A percentile compares a stretch with the other conserved stretches of the same genome.
phyloP scores from a whole-genome alignment of 64 coral and sea anemone genomes.

The Actinia equina region DNA sequence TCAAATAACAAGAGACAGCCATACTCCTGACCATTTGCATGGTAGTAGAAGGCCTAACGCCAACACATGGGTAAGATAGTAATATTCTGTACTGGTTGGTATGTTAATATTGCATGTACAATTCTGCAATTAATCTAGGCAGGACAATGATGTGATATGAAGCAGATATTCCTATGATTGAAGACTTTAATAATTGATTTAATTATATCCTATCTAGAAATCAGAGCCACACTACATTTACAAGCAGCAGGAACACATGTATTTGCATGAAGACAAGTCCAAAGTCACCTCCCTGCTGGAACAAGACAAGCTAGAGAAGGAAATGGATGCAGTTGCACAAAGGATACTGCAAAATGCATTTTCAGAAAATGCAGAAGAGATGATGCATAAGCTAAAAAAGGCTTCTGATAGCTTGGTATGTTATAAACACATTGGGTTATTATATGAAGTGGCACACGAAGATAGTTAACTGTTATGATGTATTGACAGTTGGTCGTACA shows the following conservation, averaged over 20 bases:
- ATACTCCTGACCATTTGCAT: constrained; percentile 65
- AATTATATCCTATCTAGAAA: not conserved
- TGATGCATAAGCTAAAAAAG: constrained; percentile 70
- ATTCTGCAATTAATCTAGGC: too few species aligned
- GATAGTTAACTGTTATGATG: too few species aligned
- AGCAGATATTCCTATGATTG: too few species aligned
- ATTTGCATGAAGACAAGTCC: not conserved
- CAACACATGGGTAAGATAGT: not conserved
- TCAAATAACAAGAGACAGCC: constrained; percentile 72
- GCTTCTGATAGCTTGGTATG: constrained; percentile 74
- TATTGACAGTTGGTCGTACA: not conserved
- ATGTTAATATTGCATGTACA: not conserved
- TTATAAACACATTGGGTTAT: not conserved
- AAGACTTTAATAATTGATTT: too few species aligned
- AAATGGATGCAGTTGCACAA: constrained; percentile 67
- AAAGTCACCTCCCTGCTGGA: not conserved
- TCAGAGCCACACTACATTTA: not conserved
- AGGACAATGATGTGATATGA: too few species aligned
- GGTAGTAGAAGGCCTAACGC: constrained; percentile 20
- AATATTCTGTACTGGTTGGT: not conserved
- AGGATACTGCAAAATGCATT: constrained; percentile 73
- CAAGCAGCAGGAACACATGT: constrained; percentile 13
- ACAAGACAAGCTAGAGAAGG: not conserved
- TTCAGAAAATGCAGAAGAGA: constrained; percentile 52
- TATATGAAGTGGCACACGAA: too few species aligned